A percentile compares a stretch with the other conserved stretches of the same genome.
Conservation (phyloP, 2,797 vertebrate genomes). For the Graptemys geographica region DNA sequence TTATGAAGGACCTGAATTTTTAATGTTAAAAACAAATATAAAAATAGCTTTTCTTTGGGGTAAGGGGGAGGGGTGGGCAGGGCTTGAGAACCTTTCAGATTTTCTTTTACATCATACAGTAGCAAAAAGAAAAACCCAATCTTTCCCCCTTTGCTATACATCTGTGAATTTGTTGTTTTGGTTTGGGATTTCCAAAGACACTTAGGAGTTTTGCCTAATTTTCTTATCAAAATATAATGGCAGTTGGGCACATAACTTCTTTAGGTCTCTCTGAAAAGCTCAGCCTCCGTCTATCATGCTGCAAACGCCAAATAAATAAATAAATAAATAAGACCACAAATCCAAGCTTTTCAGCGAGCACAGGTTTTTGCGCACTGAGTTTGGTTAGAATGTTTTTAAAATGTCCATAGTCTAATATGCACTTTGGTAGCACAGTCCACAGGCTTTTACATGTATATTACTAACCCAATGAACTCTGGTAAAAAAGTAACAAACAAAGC, state of each 20-base stretch:
- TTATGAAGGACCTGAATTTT: no score
- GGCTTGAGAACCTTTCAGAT: neutral
- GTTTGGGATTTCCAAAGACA: neutral
- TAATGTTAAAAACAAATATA: no score
- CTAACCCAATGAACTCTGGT: neutral
- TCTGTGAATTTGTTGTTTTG: neutral
- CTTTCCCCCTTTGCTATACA: neutral
- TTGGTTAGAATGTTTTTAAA: neutral
- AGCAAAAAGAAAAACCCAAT: rapidly evolving
- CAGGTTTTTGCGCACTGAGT: neutral
- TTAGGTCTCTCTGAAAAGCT: no score
- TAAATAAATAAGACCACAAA: neutral
- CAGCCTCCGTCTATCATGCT: no score
- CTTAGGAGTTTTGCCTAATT: no score
- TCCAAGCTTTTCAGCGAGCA: neutral
- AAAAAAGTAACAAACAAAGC: neutral
- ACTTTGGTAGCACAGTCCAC: neutral
- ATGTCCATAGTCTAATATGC: neutral
- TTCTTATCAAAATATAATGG: neutral
- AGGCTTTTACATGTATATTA: neutral
- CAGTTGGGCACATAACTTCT: no score
- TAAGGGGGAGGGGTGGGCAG: no score
- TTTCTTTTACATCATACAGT: neutral
- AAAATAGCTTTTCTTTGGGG: no score
- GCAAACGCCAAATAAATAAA: no score